Conservation (phyloP, 2,797 vertebrate genomes). For the Rhodeus uyekii region DNA sequence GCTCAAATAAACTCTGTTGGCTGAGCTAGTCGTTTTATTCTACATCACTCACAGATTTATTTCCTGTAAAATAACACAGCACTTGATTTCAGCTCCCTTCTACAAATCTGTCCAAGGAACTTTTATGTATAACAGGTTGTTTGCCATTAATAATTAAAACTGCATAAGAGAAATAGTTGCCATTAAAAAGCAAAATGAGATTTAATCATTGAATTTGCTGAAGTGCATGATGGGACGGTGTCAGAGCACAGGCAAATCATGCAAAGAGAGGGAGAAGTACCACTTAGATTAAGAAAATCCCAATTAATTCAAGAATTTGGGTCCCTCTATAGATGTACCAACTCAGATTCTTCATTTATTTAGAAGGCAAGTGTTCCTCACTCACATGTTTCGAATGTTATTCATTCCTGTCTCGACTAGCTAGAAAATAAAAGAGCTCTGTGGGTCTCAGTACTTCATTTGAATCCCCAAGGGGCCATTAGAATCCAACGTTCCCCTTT, state of each 20-base stretch:
- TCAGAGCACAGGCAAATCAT: neutral
- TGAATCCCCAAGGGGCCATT: neutral
- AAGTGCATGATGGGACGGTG: neutral
- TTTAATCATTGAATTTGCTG: neutral
- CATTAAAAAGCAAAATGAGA: neutral
- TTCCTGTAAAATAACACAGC: neutral
- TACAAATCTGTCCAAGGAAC: neutral
- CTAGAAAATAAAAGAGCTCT: neutral
- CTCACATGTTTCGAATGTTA: neutral
- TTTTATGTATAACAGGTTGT: neutral
- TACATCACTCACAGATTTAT: neutral
- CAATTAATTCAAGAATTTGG: neutral
- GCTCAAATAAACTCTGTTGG: neutral
- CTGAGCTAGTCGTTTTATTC: neutral
- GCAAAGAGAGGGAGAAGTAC: neutral
- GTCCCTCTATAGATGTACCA: neutral
- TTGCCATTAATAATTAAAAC: neutral
- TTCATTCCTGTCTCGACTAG: neutral
- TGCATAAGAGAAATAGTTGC: neutral
- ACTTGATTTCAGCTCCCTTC: neutral
- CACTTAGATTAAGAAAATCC: neutral
- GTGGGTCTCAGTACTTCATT: neutral
- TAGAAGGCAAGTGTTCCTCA: neutral
- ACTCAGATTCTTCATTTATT: neutral
- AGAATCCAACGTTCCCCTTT: neutral